Evolutionary conservation across 1,140 invertebrate species (phyloP), one percentile per base, ranked within the genome.

Genomic region (Polyergus mexicanus): DNA sequence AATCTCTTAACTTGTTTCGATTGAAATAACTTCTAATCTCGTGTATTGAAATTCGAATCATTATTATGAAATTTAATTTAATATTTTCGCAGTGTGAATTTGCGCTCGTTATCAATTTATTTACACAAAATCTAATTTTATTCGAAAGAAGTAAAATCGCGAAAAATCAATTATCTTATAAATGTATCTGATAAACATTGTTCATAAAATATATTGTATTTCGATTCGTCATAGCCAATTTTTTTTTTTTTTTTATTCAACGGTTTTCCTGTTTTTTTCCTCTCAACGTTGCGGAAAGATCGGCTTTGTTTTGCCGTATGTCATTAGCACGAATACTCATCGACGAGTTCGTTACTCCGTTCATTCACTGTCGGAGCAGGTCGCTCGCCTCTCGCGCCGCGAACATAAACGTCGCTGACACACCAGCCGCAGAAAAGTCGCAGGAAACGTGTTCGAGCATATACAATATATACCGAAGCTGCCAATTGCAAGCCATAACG

Each of bases 321-420:
- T 87, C 66, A 84, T 72, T 88, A 88, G 66, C 80, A 74, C 71
- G 51, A 32, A 78, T 84, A 44, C 51, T 72, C 77, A 87, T 87
- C 85, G 85, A 77, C 32, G 77, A 87, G 71, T 77, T 87, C 65
- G 58, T 72, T 77, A 87, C 71, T 65, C 66, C 76, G 77, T 75
- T 83, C 71, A 74, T 76, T 77, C 71, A 76, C 68, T 71, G 65
- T 56, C 63, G 63, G 13, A n/a, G 76, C 76, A 85, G 76, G 84
- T 81, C 84, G 63, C 84, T 85, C 51, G 84, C 84, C 84, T 80
- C 76, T 80, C 41, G 25, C 47, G 62, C 51, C 56, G 81, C 81
- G 66, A 86, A 86, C n/a, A 74, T 71, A 77, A 60, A 77, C 62
- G 71, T 22, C 80, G 51, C 25, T 28, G 60, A 13, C 81, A 22